Evolutionary conservation across 2,113 vertebrate genomes (phyloP).

Genomic region (Anser brachyrhynchus): DNA sequence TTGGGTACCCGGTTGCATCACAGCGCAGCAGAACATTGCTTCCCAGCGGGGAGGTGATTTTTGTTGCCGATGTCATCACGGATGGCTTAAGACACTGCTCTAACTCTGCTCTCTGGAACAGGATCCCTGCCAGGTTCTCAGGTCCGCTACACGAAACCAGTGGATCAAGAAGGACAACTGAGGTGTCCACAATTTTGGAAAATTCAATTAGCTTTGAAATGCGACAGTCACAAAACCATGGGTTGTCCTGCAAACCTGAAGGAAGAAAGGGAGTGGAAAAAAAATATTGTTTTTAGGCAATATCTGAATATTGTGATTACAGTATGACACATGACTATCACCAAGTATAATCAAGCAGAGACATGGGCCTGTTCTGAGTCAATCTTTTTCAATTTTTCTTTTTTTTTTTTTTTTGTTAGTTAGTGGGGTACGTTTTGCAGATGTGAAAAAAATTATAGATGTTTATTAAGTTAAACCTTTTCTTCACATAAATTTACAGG

Average conservation of each 20-base stretch:
- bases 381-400: background rate
- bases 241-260: conserved; percentile 95
- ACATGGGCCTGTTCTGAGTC: background rate
- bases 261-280: background rate
- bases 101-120: conserved; percentile 89
- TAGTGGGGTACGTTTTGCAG: background rate
- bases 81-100: conserved; percentile 91
- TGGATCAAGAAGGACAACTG: conserved; percentile 86
- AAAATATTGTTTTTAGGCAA: background rate
- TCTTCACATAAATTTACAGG: background rate
- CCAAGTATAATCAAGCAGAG: background rate
- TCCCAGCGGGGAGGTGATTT: conserved; percentile 88
- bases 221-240: conserved; percentile 94
- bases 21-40: conserved; percentile 95
- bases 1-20: conserved; percentile 90
- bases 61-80: conserved; percentile 93
- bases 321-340: background rate
- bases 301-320: background rate
- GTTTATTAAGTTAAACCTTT: background rate
- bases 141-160: conserved; percentile 87
- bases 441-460: background rate
- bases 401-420: background rate
- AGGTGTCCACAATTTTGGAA: conserved; percentile 82
- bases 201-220: conserved; percentile 93
- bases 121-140: conserved; percentile 85